phyloP scores from a whole-genome alignment of 2,888 invertebrate genomes.

The Acanthopleura granulata region DNA sequence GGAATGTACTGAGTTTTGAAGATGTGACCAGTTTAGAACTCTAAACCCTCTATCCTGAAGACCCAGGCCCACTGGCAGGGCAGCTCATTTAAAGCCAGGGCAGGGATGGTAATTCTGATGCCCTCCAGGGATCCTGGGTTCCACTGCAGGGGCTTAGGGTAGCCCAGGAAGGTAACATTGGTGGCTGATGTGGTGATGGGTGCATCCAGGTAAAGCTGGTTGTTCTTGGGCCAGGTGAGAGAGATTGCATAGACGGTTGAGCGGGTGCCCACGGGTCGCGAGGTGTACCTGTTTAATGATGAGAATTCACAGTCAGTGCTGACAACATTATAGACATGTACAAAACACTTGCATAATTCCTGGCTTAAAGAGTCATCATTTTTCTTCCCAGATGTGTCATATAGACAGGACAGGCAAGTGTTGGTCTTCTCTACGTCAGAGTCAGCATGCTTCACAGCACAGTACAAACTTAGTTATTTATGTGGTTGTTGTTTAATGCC shows the following conservation, averaged over 20 bases:
- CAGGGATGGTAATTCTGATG: constrained; percentile 37
- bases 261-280: not conserved
- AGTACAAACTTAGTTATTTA: too few species aligned
- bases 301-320: too few species aligned
- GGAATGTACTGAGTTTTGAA: too few species aligned
- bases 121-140: constrained; percentile 24
- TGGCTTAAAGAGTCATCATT: too few species aligned
- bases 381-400: too few species aligned
- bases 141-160: constrained; percentile 22
- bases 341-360: too few species aligned
- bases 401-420: too few species aligned
- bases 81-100: constrained; percentile 29
- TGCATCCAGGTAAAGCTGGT: constrained; percentile 72
- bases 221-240: constrained; percentile 78
- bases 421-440: too few species aligned
- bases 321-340: too few species aligned
- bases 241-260: constrained; percentile 75
- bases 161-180: constrained; percentile 72
- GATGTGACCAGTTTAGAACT: not conserved
- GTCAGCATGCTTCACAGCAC: too few species aligned
- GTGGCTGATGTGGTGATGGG: constrained; percentile 58
- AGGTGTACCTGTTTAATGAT: constrained; percentile 52
- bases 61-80: constrained; percentile 40
- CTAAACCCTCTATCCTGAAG: constrained; percentile 31
- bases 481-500: too few species aligned